A percentile compares a stretch with the other conserved stretches of the same genome.
phyloP scores from a whole-genome alignment of 2,888 invertebrate genomes.

The Polydrusus pterygomalis region DNA sequence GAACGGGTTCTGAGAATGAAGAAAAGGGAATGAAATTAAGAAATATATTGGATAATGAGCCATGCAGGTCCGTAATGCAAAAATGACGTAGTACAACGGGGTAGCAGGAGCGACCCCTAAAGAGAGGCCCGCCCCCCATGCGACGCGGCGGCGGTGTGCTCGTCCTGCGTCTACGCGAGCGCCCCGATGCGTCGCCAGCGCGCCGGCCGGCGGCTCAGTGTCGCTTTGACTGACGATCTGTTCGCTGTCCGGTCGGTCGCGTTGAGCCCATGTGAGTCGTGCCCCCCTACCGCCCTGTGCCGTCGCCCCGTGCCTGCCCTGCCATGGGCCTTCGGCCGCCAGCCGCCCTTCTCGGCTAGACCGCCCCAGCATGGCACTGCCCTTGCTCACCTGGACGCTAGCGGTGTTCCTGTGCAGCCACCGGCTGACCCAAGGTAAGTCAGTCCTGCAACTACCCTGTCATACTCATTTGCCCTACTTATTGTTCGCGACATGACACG shows the following conservation, averaged over 20 bases:
- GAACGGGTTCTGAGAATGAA: no score
- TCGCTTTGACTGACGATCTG: constrained; percentile 48
- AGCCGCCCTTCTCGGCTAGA: constrained; percentile 57
- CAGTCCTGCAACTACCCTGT: constrained; percentile 27
- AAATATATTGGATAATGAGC: background rate
- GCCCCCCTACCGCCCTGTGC: constrained; percentile 45
- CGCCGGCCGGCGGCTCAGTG: constrained; percentile 53
- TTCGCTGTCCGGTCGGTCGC: constrained; percentile 25
- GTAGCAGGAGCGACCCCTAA: constrained; percentile 9
- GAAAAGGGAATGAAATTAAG: background rate
- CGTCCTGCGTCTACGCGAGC: constrained; percentile 48
- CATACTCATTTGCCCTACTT: constrained; percentile 22
- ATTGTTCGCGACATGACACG: constrained; percentile 15
- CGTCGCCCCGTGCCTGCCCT: constrained; percentile 47
- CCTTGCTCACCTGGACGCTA: constrained; percentile 51
- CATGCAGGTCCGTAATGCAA: constrained; percentile 40
- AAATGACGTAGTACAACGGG: background rate
- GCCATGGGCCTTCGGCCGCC: constrained; percentile 55
- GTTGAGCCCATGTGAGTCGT: constrained; percentile 43
- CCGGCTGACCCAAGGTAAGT: constrained; percentile 54
- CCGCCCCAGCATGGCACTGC: constrained; percentile 56
- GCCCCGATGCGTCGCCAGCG: constrained; percentile 52
- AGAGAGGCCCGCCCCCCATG: constrained; percentile 36
- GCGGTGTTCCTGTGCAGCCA: constrained; percentile 55
- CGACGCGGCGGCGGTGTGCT: constrained; percentile 28